phyloP scores from a whole-genome alignment of 2,797 vertebrate genomes.

The Sebastes reedi region DNA sequence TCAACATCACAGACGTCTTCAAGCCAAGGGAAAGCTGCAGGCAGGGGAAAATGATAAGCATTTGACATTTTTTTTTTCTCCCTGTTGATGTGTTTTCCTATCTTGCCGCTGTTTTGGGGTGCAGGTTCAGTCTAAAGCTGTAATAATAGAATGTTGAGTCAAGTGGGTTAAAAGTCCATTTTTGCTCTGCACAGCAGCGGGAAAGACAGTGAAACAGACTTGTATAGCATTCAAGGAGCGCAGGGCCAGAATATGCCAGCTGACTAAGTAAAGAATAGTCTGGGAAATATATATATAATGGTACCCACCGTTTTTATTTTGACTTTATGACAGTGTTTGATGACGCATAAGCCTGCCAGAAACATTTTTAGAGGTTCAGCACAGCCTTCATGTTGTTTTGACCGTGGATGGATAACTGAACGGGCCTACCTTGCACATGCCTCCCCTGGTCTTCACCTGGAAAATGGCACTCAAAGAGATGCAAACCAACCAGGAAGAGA shows the following conservation, averaged over 20 bases:
- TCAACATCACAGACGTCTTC: constrained; percentile 43
- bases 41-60: constrained; percentile 37
- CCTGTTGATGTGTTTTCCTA: constrained; percentile 20
- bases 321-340: constrained; percentile 31
- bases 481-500: background rate
- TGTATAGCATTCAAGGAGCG: constrained; percentile 1
- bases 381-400: background rate
- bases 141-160: constrained; percentile 42
- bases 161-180: constrained; percentile 41
- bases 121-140: constrained; percentile 19
- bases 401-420: background rate
- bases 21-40: constrained; percentile 19
- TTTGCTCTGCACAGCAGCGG: constrained; percentile 11
- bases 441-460: background rate
- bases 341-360: constrained; percentile 33
- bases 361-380: constrained; percentile 19
- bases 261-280: constrained; percentile 37
- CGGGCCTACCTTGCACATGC: background rate
- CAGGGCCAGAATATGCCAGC: background rate
- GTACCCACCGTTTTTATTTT: constrained; percentile 20
- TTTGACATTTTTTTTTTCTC: background rate
- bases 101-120: constrained; percentile 17
- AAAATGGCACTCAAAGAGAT: background rate
- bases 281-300: constrained; percentile 16
- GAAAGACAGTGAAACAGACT: constrained; percentile 11